A percentile compares a stretch with the other conserved stretches of the same genome.
These are phyloP conservation scores for Kryptolebias ocellatus DNA, from an alignment of 2,797 vertebrate genomes.

Conservation along the genomic window DNA sequence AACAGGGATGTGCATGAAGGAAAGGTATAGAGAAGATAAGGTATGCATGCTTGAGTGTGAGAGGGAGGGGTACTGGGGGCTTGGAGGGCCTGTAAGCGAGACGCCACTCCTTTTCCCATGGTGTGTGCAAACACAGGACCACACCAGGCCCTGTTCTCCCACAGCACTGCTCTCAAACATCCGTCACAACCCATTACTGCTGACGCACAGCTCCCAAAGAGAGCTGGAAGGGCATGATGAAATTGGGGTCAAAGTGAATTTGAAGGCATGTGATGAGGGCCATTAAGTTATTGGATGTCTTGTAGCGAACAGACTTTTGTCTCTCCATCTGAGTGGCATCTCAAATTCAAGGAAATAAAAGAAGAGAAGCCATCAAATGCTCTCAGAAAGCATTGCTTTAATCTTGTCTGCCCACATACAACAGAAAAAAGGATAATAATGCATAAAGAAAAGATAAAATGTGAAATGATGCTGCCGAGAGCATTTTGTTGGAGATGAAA, in stretches of 20 bases:
- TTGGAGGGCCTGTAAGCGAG: slow-evolving; percentile 42
- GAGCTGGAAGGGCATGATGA: slow-evolving; percentile 67
- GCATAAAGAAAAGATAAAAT: neutral
- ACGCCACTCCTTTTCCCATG: slow-evolving; percentile 75
- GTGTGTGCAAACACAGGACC: slow-evolving; percentile 61
- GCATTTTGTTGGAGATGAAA: neutral
- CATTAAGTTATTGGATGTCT: slow-evolving; percentile 65
- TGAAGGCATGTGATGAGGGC: slow-evolving; percentile 66
- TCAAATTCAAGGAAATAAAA: slow-evolving; percentile 42
- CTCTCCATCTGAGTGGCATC: slow-evolving; percentile 44
- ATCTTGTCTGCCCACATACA: slow-evolving; percentile 3
- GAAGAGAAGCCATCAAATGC: slow-evolving; percentile 31
- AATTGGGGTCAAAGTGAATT: slow-evolving; percentile 76
- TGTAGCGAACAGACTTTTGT: slow-evolving; percentile 65
- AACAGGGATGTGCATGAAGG: slow-evolving; percentile 22
- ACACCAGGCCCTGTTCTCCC: slow-evolving; percentile 67
- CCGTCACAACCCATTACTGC: slow-evolving; percentile 81
- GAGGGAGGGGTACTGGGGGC: neutral
- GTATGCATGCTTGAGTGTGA: slow-evolving; percentile 11
- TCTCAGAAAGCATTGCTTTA: slow-evolving; percentile 24
- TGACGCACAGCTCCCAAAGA: slow-evolving; percentile 70
- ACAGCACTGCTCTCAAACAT: slow-evolving; percentile 68
- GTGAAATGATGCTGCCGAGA: neutral
- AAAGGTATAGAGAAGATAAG: slow-evolving; percentile 19
- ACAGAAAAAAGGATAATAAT: neutral